Evolutionary conservation across 2,888 invertebrate species (phyloP).

Genomic region (Serripes groenlandicus): DNA sequence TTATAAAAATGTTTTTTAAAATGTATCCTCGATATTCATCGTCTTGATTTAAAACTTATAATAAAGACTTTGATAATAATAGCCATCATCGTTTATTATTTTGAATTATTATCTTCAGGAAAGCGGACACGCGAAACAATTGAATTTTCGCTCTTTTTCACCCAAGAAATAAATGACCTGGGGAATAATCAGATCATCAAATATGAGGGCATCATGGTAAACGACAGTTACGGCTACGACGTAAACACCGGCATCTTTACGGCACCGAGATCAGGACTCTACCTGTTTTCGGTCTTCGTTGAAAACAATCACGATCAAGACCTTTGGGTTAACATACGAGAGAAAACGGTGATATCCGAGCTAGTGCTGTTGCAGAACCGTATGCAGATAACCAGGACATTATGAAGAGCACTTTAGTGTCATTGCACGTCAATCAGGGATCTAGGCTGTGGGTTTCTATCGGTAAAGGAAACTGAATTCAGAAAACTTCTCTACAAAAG

Average conservation of each 20-base stretch:
- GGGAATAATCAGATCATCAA: not conserved
- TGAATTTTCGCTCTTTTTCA: too few relatives aligned
- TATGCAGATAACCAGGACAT: not conserved
- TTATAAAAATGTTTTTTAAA: too few relatives aligned
- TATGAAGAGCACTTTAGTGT: not conserved
- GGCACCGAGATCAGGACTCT: not conserved
- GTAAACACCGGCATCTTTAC: slow-evolving; percentile 6
- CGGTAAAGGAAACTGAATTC: not conserved
- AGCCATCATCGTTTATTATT: too few relatives aligned
- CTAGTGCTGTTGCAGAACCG: not conserved
- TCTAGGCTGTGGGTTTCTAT: not conserved
- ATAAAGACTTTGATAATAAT: too few relatives aligned
- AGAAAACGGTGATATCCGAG: not conserved
- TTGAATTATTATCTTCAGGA: too few relatives aligned
- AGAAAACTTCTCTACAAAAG: too few relatives aligned
- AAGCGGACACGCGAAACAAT: too few relatives aligned
- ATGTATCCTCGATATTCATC: too few relatives aligned
- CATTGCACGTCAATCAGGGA: not conserved
- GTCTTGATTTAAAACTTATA: too few relatives aligned
- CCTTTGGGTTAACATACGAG: not conserved
- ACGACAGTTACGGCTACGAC: slow-evolving; percentile 5
- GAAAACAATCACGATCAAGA: slow-evolving; percentile 11
- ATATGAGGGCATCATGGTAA: slow-evolving; percentile 2
- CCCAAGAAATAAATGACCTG: not conserved
- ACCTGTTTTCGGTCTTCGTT: not conserved